Percentiles rank a stretch among this genome's conserved stretches.
Evolutionary conservation across 1,140 invertebrate species (phyloP).

Genomic region (Drosophila guanche): DNA sequence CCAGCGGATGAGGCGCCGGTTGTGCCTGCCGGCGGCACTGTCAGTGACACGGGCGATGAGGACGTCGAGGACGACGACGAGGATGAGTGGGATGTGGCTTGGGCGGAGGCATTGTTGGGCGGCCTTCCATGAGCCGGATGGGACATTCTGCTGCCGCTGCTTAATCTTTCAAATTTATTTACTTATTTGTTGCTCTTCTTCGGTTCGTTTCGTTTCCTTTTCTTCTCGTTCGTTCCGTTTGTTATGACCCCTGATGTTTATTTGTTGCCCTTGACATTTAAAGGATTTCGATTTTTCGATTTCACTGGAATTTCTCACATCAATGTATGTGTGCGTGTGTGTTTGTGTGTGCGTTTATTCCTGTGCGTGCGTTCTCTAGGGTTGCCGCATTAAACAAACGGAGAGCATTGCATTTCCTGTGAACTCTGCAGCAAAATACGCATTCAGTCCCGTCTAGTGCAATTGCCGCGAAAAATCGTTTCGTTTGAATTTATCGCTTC

Average conservation of each 20-base stretch:
- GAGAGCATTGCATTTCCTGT: too few species aligned
- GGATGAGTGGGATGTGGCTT: constrained; percentile 10
- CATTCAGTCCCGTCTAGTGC: too few species aligned
- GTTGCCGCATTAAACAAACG: too few species aligned
- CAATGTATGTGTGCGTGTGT: too few species aligned
- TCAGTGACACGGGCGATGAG: constrained; percentile 22
- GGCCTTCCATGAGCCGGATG: constrained; percentile 41
- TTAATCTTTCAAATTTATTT: constrained; percentile 1
- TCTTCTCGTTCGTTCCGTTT: constrained; percentile 12
- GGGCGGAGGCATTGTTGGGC: constrained; percentile 17
- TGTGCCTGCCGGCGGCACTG: constrained; percentile 25
- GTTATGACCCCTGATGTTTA: constrained; percentile 34
- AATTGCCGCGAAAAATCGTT: too few species aligned
- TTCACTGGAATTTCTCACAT: background rate
- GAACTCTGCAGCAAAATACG: too few species aligned
- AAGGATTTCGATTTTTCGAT: constrained; percentile 67
- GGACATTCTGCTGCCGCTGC: constrained; percentile 17
- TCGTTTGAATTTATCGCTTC: too few species aligned
- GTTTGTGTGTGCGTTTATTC: too few species aligned
- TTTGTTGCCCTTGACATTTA: constrained; percentile 73
- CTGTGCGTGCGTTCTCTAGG: too few species aligned
- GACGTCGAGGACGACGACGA: constrained; percentile 1
- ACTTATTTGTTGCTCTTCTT: constrained; percentile 7
- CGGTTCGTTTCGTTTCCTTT: background rate
- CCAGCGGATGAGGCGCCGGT: background rate